These are phyloP conservation scores for Macropus fuliginosus DNA, from an alignment of 2,797 vertebrate genomes.

Conservation along the genomic window DNA sequence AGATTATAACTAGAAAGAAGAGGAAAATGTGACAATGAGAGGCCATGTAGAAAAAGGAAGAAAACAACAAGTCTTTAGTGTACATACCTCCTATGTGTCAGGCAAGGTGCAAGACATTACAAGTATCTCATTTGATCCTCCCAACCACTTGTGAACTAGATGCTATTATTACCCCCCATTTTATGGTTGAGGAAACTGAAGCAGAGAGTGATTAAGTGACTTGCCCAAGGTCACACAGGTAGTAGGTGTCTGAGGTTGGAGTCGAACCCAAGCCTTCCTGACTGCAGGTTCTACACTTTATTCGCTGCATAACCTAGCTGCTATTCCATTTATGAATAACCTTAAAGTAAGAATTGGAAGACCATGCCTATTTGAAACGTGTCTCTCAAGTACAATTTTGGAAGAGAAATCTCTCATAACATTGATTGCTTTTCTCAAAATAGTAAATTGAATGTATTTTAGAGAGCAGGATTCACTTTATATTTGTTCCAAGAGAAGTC, in stretches of 20 bases:
- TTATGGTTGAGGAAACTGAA: not conserved
- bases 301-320: not conserved
- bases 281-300: not conserved
- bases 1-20: not conserved
- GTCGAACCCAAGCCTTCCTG: not conserved
- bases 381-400: not conserved
- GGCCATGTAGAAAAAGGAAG: not conserved
- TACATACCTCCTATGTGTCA: not conserved
- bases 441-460: not conserved
- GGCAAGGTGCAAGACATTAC: not conserved
- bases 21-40: not conserved
- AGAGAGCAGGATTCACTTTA: not conserved
- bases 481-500: not conserved
- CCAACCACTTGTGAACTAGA: not conserved
- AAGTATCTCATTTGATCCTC: not conserved
- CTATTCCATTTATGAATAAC: not conserved
- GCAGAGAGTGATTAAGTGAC: not conserved
- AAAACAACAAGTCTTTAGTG: not conserved
- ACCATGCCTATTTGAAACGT: not conserved
- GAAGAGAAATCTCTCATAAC: not conserved
- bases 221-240: not conserved
- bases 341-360: not conserved
- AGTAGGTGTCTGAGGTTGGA: not conserved
- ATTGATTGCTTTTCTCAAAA: not conserved
- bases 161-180: not conserved